Conservation (phyloP, 1,140 invertebrate species). For the Druon quercuslanigerum region DNA sequence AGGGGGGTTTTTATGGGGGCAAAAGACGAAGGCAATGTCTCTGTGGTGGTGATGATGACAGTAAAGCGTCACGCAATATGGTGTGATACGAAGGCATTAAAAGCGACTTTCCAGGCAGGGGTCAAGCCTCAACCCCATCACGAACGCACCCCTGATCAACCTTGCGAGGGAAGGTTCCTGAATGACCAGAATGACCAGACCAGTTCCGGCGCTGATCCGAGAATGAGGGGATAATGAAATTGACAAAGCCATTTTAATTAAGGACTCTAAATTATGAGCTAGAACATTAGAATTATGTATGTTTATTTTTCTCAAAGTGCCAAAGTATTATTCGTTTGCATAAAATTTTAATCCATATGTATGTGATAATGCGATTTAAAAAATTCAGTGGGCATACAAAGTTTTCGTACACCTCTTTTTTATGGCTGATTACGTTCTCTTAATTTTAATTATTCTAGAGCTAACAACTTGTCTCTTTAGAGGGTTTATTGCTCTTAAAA, state of each 20-base stretch:
- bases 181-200: constrained; percentile 27
- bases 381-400: too few relatives aligned
- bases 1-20: neutral
- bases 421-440: too few relatives aligned
- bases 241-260: constrained; percentile 25
- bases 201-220: constrained; percentile 21
- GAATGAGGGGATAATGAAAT: constrained; percentile 9
- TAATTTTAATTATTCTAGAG: too few relatives aligned
- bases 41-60: constrained; percentile 32
- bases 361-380: too few relatives aligned
- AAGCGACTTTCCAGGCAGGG: constrained; percentile 21
- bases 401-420: too few relatives aligned
- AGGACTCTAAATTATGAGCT: neutral
- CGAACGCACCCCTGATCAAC: constrained; percentile 35
- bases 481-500: too few relatives aligned
- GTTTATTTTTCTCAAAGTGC: too few relatives aligned
- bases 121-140: constrained; percentile 33
- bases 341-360: too few relatives aligned
- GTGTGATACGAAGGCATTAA: constrained; percentile 58
- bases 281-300: too few relatives aligned
- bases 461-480: too few relatives aligned
- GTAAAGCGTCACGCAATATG: constrained; percentile 54
- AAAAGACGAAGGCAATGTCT: constrained; percentile 26
- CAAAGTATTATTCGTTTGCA: too few relatives aligned
- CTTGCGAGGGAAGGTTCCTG: constrained; percentile 22